These are phyloP conservation scores for Hedya salicella DNA, from an alignment of 2,888 invertebrate genomes.

Conservation along the genomic window DNA sequence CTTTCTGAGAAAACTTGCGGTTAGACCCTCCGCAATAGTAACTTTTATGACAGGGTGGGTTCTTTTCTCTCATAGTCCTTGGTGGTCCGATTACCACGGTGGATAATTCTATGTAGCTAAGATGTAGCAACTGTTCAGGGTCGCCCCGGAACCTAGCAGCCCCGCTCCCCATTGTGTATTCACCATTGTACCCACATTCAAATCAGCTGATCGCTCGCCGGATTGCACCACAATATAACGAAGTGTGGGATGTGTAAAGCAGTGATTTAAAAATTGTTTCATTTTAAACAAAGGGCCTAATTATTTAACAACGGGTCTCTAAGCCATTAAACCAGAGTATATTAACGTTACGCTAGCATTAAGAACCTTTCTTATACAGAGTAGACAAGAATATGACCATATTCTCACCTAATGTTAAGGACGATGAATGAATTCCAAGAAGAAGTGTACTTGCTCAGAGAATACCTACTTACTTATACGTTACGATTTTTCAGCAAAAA, in stretches of 20 bases:
- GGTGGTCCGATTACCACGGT: not conserved
- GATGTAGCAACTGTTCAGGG: constrained; percentile 31
- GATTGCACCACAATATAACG: constrained; percentile 43
- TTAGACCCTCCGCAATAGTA: no score
- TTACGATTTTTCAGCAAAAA: no score
- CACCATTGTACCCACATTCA: constrained; percentile 51
- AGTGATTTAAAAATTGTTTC: not conserved
- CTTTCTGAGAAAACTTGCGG: no score
- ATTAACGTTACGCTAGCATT: no score
- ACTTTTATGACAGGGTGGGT: no score
- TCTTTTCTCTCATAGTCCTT: no score
- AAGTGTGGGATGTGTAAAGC: constrained; percentile 19
- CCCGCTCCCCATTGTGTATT: constrained; percentile 49
- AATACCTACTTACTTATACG: no score
- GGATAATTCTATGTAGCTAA: not conserved
- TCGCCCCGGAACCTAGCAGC: constrained; percentile 2
- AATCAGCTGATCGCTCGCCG: constrained; percentile 49
- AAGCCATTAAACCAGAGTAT: not conserved
- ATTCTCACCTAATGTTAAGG: no score
- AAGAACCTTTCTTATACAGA: no score
- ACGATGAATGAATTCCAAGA: no score
- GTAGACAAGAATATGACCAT: no score
- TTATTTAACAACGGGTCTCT: not conserved
- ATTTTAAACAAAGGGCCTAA: not conserved
- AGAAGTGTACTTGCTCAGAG: no score